Conservation (phyloP, 2,888 invertebrate species). For the Mesochorus sp. region DNA sequence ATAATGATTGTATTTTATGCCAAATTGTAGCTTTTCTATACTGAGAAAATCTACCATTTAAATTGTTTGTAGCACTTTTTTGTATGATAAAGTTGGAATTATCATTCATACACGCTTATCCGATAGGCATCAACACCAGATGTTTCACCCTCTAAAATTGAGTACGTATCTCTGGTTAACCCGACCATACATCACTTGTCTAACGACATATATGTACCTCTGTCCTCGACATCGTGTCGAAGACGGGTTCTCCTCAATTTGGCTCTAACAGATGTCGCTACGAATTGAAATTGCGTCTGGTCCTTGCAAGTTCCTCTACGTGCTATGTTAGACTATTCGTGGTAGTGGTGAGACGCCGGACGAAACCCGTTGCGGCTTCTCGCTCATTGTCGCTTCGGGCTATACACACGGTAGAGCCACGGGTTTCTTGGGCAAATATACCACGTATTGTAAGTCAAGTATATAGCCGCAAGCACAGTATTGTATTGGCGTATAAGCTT, state of each 20-base stretch:
- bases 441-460: background rate
- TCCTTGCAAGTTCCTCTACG: conserved; percentile 20
- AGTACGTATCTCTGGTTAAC: conserved; percentile 12
- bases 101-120: background rate
- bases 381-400: conserved; percentile 38
- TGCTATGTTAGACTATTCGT: conserved; percentile 23
- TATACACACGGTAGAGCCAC: conserved; percentile 20
- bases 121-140: background rate
- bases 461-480: background rate
- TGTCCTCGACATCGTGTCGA: conserved; percentile 13
- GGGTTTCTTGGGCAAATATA: conserved; percentile 33
- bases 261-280: conserved; percentile 26
- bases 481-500: conserved; percentile 1
- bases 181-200: conserved; percentile 13
- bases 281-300: conserved; percentile 45
- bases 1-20: background rate
- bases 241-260: conserved; percentile 30
- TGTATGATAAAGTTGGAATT: background rate
- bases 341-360: conserved; percentile 10
- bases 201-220: background rate
- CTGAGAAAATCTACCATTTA: no score
- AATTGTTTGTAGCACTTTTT: background rate
- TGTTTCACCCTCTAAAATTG: background rate
- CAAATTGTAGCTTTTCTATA: background rate
- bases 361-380: conserved; percentile 25